A percentile compares a stretch with the other conserved stretches of the same genome.
These are phyloP conservation scores for Cryptus armator DNA, from an alignment of 2,888 invertebrate species.

Conservation along the genomic window DNA sequence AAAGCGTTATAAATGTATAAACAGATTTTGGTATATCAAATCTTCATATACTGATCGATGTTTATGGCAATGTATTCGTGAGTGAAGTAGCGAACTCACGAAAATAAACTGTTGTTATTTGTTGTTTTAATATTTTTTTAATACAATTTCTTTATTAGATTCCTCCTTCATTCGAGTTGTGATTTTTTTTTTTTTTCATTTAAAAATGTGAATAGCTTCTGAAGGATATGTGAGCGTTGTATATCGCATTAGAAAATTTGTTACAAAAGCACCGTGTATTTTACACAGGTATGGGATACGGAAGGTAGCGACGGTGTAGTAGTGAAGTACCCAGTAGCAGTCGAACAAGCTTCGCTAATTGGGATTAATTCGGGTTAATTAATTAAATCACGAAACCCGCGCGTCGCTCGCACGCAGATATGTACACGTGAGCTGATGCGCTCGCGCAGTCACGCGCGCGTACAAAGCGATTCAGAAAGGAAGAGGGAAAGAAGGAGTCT, in stretches of 20 bases:
- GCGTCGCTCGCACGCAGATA: conserved; percentile 61
- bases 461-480: conserved; percentile 43
- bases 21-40: too few species aligned
- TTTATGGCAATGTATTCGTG: too few species aligned
- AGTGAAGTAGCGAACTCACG: too few species aligned
- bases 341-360: conserved; percentile 80
- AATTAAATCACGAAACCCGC: conserved; percentile 79
- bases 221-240: too few species aligned
- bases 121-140: too few species aligned
- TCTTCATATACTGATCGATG: too few species aligned
- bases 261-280: conserved; percentile 70
- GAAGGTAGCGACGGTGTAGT: conserved; percentile 56
- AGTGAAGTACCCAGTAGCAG: conserved; percentile 68
- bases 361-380: conserved; percentile 82
- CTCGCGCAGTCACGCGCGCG: conserved; percentile 37
- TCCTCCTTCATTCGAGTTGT: too few species aligned
- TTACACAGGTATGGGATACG: conserved; percentile 68
- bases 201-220: neutral
- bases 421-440: conserved; percentile 40
- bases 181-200: too few species aligned
- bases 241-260: conserved; percentile 2
- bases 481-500: too few species aligned
- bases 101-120: too few species aligned
- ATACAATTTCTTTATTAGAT: too few species aligned
- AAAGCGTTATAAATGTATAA: too few species aligned